phyloP scores from a whole-genome alignment of 1,140 invertebrate genomes.

The Centruroides sculpturatus region DNA sequence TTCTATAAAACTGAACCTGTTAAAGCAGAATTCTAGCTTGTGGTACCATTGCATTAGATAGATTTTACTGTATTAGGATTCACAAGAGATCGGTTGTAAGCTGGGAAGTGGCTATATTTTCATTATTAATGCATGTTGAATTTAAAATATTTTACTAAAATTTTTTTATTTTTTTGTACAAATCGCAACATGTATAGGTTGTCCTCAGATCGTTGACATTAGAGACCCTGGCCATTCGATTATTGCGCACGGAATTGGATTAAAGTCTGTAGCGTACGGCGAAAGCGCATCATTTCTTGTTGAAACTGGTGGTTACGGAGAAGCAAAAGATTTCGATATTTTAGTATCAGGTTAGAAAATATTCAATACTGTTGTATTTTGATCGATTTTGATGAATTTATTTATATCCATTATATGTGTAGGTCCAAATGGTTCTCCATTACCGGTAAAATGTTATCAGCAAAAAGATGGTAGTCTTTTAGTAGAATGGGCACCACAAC shows the following conservation, averaged over 20 bases:
- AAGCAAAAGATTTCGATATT: conserved; percentile 79
- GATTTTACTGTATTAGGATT: too few relatives aligned
- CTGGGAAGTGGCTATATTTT: too few relatives aligned
- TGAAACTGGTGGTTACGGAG: conserved; percentile 58
- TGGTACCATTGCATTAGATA: too few relatives aligned
- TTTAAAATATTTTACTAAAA: too few relatives aligned
- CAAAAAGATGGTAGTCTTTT: conserved; percentile 85
- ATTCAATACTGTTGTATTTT: background rate
- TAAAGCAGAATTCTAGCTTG: too few relatives aligned
- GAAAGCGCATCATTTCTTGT: conserved; percentile 74
- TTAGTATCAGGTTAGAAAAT: conserved; percentile 45
- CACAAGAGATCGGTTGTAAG: too few relatives aligned
- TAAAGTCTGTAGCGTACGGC: conserved; percentile 65
- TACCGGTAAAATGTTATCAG: conserved; percentile 87
- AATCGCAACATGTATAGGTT: conserved; percentile 24
- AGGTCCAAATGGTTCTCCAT: conserved; percentile 63
- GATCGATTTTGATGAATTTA: too few relatives aligned
- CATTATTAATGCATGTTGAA: too few relatives aligned
- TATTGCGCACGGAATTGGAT: conserved; percentile 55
- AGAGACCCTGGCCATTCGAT: conserved; percentile 50
- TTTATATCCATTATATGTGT: background rate
- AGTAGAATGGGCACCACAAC: conserved; percentile 75
- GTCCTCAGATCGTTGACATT: conserved; percentile 37
- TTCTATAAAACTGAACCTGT: too few relatives aligned
- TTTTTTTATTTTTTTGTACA: too few relatives aligned